These are phyloP conservation scores for Aurelia sp. DNA, from an alignment of 30 jellyfish, hydroid and myxozoan genomes.

Conservation along the genomic window DNA sequence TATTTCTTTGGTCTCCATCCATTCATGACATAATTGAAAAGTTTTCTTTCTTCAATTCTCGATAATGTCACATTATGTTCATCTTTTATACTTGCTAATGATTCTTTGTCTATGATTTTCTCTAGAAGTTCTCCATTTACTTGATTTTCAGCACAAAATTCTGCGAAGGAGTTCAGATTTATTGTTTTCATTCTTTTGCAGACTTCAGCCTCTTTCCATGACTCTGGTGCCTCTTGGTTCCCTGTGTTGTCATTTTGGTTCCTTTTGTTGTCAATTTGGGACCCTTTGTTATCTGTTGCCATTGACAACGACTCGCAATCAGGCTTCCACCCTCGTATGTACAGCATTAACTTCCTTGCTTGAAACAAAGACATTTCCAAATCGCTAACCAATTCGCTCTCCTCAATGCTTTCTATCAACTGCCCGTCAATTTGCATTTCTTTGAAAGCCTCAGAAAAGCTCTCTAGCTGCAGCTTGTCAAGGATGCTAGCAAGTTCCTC, in stretches of 20 bases:
- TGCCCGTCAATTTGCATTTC: conserved; percentile 77
- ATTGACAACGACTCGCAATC: conserved; percentile 6
- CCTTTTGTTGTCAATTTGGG: neutral
- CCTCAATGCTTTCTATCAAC: conserved; percentile 49
- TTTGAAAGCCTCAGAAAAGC: conserved; percentile 50
- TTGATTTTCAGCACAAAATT: conserved; percentile 67
- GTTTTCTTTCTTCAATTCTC: conserved; percentile 73
- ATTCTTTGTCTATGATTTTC: conserved; percentile 52
- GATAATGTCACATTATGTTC: conserved; percentile 61
- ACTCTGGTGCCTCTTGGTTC: conserved; percentile 43
- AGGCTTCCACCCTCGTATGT: conserved; percentile 81
- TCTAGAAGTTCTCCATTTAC: conserved; percentile 71
- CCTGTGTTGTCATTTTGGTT: neutral
- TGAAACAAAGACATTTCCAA: conserved; percentile 73
- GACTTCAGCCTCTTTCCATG: conserved; percentile 79
- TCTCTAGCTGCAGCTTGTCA: conserved; percentile 51
- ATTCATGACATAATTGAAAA: conserved; percentile 54
- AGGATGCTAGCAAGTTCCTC: conserved; percentile 58
- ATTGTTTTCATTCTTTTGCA: conserved; percentile 55
- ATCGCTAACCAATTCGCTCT: conserved; percentile 69
- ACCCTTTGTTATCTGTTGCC: neutral
- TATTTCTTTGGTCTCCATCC: conserved; percentile 80
- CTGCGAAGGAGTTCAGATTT: conserved; percentile 65
- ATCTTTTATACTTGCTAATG: conserved; percentile 35
- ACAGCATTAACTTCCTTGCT: conserved; percentile 62